Evolutionary conservation across 2,888 invertebrate species (phyloP), one percentile per base, ranked within the genome.

Genomic region (Lycaena phlaeas): DNA sequence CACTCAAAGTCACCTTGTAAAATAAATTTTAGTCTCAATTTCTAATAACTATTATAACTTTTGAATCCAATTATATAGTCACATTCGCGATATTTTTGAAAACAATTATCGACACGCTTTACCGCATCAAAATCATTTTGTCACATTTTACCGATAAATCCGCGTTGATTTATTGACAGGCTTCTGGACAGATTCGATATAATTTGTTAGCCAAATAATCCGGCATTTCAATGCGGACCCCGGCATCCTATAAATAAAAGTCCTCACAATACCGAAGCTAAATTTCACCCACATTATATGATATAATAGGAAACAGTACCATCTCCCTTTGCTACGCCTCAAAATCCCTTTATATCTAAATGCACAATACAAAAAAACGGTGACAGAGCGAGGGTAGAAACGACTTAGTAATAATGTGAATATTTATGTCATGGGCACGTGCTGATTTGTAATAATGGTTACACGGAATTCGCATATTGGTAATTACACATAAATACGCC

Each of bases 131-230:
- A 57, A 30, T 25, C 14, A 18, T 28, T 28, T 50, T 60, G 63
- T 71, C 68, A 57, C 65, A 66, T 70, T 70, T 73, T 70, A 68
- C 68, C 75, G 63, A 76, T 78, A 76, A 76, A 76, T 72, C 72
- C 67, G 44, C 57, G 61, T 68, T 81, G 79, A 82, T 81, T 81
- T 79, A 82, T 76, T 65, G 79, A 75, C 76, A 70, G 65, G 68
- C 67, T 77, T 78, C 75, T 72, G 61, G 68, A 67, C 75, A 72
- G 77, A 79, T 76, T 75, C 74, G 61, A 68, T 69, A 71, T 81
- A 82, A 82, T 82, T 84, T 84, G 84, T 84, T 79, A 82, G 74
- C 78, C 77, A 82, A 84, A 82, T 82, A 82, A 82, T 82, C 81
- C 79, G 61, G 74, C 75, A 71, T 79, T 78, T 72, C 52, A 68